Evolutionary conservation across 2,113 vertebrate species (phyloP).

Genomic region (Ailurus styani): DNA sequence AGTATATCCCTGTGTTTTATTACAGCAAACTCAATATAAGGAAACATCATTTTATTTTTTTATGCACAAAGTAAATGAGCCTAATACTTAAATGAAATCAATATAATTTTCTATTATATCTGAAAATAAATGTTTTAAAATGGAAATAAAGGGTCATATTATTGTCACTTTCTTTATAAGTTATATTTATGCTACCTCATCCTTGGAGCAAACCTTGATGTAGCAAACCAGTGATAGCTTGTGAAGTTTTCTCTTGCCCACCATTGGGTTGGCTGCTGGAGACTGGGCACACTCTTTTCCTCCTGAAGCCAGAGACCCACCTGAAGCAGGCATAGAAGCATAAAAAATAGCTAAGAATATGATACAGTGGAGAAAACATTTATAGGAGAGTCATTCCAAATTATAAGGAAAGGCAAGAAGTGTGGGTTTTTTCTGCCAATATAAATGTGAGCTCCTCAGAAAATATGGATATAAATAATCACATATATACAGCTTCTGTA

Average conservation of each 20-base stretch:
- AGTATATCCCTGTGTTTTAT: background rate
- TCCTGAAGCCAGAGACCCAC: background rate
- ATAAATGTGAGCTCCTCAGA: background rate
- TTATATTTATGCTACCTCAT: background rate
- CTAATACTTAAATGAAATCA: background rate
- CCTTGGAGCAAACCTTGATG: background rate
- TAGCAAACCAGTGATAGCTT: background rate
- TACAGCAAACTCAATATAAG: background rate
- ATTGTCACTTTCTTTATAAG: background rate
- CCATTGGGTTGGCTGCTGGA: accelerated
- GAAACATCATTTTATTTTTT: background rate
- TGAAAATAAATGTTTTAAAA: background rate
- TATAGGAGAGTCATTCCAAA: background rate
- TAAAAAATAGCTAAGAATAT: background rate
- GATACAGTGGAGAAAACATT: background rate
- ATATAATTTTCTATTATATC: background rate
- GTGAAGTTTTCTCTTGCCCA: background rate
- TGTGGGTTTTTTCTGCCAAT: background rate
- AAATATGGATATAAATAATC: background rate
- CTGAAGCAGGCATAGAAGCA: accelerated
- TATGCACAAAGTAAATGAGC: background rate
- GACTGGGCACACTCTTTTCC: background rate
- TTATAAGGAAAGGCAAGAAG: background rate
- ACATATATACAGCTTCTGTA: background rate
- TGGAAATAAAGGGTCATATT: background rate